A percentile compares a stretch with the other conserved stretches of the same genome.
Evolutionary conservation across 2,888 invertebrate species (phyloP).

Genomic region (Plebejus melissa): DNA sequence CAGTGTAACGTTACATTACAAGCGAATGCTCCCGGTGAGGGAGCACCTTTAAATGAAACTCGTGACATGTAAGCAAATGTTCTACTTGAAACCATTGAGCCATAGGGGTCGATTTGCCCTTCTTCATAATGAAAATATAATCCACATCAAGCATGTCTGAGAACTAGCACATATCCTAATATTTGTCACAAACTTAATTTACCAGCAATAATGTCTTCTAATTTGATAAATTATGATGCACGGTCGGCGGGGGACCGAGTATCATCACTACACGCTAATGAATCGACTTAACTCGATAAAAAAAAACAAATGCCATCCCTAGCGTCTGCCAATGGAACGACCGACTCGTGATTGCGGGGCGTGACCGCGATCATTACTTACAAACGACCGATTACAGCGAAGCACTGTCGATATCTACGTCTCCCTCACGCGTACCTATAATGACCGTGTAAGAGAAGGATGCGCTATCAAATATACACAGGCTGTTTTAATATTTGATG

Average conservation of each 20-base stretch:
- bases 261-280: constrained; percentile 50
- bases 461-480: constrained; percentile 47
- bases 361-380: constrained; percentile 71
- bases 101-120: not conserved
- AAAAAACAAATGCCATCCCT: constrained; percentile 40
- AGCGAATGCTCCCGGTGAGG: too few species aligned
- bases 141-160: constrained; percentile 3
- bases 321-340: constrained; percentile 62
- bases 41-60: not conserved
- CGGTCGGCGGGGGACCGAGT: not conserved
- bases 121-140: not conserved
- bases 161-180: constrained; percentile 7
- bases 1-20: too few species aligned
- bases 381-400: constrained; percentile 39
- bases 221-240: not conserved
- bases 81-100: not conserved
- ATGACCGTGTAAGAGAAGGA: constrained; percentile 39
- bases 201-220: constrained; percentile 3
- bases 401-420: constrained; percentile 39
- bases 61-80: not conserved
- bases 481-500: constrained; percentile 72
- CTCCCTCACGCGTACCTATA: constrained; percentile 42
- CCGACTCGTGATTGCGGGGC: constrained; percentile 66
- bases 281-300: constrained; percentile 61
- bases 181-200: constrained; percentile 6